Evolutionary conservation across 2,888 invertebrate species (phyloP).

Genomic region (Drosophila tripunctata): DNA sequence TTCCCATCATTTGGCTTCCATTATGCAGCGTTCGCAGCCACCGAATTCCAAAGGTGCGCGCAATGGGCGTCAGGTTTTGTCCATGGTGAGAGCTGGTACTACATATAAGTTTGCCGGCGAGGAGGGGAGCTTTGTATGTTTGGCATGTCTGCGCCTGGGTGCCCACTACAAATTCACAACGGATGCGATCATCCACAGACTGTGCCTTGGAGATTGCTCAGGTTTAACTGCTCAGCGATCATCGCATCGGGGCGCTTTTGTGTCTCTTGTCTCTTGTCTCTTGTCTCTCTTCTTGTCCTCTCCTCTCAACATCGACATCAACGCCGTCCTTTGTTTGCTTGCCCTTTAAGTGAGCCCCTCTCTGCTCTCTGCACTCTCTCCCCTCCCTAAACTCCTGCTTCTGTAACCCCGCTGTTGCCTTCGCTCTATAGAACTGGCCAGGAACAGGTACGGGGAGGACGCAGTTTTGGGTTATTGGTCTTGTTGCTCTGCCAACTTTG

Average conservation of each 20-base stretch:
- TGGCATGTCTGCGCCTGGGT: conserved; percentile 63
- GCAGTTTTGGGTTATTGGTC: conserved; percentile 6
- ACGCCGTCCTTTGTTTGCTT: conserved; percentile 75
- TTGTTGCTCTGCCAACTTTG: conserved; percentile 64
- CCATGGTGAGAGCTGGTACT: background rate
- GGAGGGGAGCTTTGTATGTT: background rate
- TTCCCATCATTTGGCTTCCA: conserved; percentile 81
- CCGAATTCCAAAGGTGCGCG: conserved; percentile 76
- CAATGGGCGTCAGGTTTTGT: conserved; percentile 52
- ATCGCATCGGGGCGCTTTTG: conserved; percentile 75
- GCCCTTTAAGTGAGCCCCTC: conserved; percentile 52
- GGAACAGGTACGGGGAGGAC: conserved; percentile 27
- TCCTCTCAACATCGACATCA: conserved; percentile 63
- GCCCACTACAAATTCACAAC: conserved; percentile 68
- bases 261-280: conserved; percentile 26
- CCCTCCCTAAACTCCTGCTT: background rate
- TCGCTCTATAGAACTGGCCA: background rate
- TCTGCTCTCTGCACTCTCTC: conserved; percentile 11
- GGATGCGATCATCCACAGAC: no score
- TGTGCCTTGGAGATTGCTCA: conserved; percentile 31
- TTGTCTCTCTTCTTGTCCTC: no score
- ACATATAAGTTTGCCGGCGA: no score
- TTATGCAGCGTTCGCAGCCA: conserved; percentile 78
- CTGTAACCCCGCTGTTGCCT: conserved; percentile 3
- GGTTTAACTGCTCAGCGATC: conserved; percentile 63